Base-by-base conservation (phyloP, 2,113 vertebrate genomes). In the Aplodontia rufa region DNA sequence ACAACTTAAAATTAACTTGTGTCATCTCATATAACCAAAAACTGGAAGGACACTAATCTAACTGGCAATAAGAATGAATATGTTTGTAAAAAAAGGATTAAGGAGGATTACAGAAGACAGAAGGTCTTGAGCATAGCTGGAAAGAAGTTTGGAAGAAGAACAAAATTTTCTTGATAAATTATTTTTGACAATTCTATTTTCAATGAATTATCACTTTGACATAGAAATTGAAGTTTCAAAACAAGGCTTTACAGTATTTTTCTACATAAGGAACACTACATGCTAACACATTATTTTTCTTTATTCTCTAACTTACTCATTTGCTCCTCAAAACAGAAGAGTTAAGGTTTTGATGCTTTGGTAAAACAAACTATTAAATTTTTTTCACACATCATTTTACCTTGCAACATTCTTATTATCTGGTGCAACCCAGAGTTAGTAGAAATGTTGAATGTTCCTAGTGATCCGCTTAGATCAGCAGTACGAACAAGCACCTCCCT, bases 181-280 rank as follows among this genome's bases (percentile, higher is more conserved):
- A n/a, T 68, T 12, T 12, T 37, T 19, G 26, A 45, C 26, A 47
- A 22, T n/a, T 47, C 17, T 78, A 3, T 47, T 0, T 47, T 71
- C n/a, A 71, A 3, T 53, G 1, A 69, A 87, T 22, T 12, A 86
- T 64, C 28, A 45, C 37, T 89, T 45, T 69, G 22, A 22, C 24
- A 76, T 64, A 22, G 9, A 37, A 60, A 93, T 35, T 83, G 88
- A 62, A 93, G 35, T 72, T 89, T 95, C 45, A 72, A 71, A 89
- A 78, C 49, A 83, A 28, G 0, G 8, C 1, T 37, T 47, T 72
- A 53, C 28, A 28, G 11, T 49, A 2, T 87, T 32, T 84, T 78
- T 74, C 28, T 47, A 55, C 1, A 75, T 58, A 28, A 78, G 76
- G 45, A 86, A 80, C 7, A 19, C 19, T 58, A 60, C 1, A n/a